Percentiles rank a stretch among this genome's conserved stretches.
Conservation (phyloP, 2,797 vertebrate species). For the Acanthopagrus latus region DNA sequence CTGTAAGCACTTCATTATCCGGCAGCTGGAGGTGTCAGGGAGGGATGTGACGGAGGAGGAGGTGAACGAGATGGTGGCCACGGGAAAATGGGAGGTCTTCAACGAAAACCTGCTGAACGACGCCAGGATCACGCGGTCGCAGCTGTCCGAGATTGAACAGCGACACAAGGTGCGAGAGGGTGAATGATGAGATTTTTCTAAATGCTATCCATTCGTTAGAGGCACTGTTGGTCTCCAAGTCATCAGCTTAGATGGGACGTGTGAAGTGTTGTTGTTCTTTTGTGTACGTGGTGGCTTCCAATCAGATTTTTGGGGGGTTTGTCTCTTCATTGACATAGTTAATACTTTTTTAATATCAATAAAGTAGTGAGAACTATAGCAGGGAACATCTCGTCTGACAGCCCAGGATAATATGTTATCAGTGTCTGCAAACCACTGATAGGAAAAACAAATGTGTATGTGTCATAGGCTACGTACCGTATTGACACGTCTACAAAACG, state of each 20-base stretch:
- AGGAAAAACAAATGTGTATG: too few relatives aligned
- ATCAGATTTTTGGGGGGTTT: background rate
- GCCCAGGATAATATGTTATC: too few relatives aligned
- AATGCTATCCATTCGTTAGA: background rate
- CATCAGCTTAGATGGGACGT: background rate
- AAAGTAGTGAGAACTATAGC: too few relatives aligned
- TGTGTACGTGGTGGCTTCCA: background rate
- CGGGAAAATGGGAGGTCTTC: constrained; percentile 97
- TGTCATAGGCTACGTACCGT: too few relatives aligned
- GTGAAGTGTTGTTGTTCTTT: background rate
- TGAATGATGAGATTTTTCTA: background rate
- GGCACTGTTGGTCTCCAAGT: background rate
- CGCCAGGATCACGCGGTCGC: constrained; percentile 90
- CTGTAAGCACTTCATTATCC: constrained; percentile 93
- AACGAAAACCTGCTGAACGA: constrained; percentile 95
- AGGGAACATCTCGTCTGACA: too few relatives aligned
- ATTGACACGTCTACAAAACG: too few relatives aligned
- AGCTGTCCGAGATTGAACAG: constrained; percentile 95
- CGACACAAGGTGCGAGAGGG: constrained; percentile 85
- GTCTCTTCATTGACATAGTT: background rate
- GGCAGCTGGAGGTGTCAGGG: constrained; percentile 93
- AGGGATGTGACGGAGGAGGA: constrained; percentile 91
- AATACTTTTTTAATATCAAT: too few relatives aligned
- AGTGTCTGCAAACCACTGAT: too few relatives aligned
- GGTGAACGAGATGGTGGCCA: constrained; percentile 92